These are phyloP conservation scores for Ruditapes philippinarum DNA, from an alignment of 1,140 invertebrate genomes.

Conservation along the genomic window DNA sequence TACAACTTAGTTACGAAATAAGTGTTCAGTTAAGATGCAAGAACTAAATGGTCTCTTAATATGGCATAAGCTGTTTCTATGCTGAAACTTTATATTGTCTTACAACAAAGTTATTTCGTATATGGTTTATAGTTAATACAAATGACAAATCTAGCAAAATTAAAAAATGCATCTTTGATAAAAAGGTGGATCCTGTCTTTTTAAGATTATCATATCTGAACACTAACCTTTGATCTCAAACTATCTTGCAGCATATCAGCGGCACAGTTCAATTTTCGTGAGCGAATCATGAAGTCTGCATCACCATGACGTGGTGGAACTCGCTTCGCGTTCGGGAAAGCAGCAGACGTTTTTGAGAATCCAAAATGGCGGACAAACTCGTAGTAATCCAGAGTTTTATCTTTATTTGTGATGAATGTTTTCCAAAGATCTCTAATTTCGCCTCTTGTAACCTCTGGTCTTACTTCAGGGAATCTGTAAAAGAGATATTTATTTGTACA, in stretches of 20 bases:
- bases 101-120: no score
- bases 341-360: conserved; percentile 83
- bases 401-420: conserved; percentile 86
- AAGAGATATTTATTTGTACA: no score
- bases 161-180: no score
- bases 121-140: no score
- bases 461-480: conserved; percentile 82
- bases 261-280: conserved; percentile 85
- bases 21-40: no score
- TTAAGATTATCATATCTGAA: no score
- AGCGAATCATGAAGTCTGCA: conserved; percentile 85
- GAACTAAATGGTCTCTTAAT: no score
- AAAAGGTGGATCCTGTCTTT: no score
- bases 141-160: no score
- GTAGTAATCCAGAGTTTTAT: conserved; percentile 85
- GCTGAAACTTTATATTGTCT: no score
- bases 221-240: conserved; percentile 85
- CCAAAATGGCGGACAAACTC: conserved; percentile 87
- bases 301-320: conserved; percentile 85
- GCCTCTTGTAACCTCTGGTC: conserved; percentile 84
- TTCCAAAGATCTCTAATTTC: conserved; percentile 86
- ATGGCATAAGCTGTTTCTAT: no score
- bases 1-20: no score
- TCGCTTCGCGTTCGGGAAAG: conserved; percentile 86
- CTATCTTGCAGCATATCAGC: conserved; percentile 85